Base-by-base conservation (phyloP, 2,888 invertebrate genomes). In the Stenodera caucasica region DNA sequence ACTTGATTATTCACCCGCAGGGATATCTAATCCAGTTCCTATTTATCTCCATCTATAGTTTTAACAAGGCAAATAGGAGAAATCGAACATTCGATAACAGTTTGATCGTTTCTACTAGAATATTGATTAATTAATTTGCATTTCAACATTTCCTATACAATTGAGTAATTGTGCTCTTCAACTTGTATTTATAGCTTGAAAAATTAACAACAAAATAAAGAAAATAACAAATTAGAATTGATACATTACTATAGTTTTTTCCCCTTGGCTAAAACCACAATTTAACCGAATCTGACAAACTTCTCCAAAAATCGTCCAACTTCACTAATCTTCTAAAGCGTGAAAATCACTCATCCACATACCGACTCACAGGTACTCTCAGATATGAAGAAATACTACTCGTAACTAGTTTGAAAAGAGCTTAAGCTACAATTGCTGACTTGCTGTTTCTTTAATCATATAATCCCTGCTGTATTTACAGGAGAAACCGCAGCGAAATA, bases 311-410 rank as follows among this genome's bases (percentile, higher is more conserved):
- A 29, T 29, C 29, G 5, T 12, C 23, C 45, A 45, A 45, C 45
- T 45, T 45, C 12, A 45, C 23, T 45, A 45, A 45, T 45, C 45
- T 23, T 4, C 5, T 45, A 45, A 45, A 45, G 45, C 23, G 45
- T 45, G 45, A 45, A 45, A 45, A 45, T 45, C 21, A 21, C 11
- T 5, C 21, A 21, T 45, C 45, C 45, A 45, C 45, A 45, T 45
- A 45, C 21, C 21, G 4, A 45, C 45, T 21, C 45, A 45, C 45
- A 45, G 21, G 21, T 45, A 45, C 12, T 45, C 15, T 11, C 15
- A 21, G 18, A 7, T 21, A 21, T 5, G 15, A 11, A 45, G 11
- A 11, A 18, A 8, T 2, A 18, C 18, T 21, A 45, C 11, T 45
- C 21, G 21, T n/a, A n/a, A n/a, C n/a, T n/a, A n/a, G n/a, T n/a